Evolutionary conservation across 2,113 vertebrate genomes (phyloP).

Genomic region (Nothoprocta perdicaria): DNA sequence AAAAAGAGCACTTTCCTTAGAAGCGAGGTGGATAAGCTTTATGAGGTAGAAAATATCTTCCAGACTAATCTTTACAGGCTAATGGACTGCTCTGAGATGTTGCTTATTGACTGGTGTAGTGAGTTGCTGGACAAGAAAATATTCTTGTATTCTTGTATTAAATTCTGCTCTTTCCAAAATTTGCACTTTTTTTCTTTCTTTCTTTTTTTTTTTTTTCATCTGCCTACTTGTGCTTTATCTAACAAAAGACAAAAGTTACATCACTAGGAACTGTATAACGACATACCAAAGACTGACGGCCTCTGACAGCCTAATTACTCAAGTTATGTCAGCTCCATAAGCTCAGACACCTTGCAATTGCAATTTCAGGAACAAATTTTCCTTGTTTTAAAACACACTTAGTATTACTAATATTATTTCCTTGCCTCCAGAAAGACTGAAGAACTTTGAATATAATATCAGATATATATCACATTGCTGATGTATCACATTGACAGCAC

Average conservation of each 20-base stretch:
- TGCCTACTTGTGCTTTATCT: background rate
- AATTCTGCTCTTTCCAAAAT: background rate
- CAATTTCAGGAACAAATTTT: background rate
- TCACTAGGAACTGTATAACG: background rate
- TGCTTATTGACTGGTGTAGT: background rate
- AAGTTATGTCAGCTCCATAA: background rate
- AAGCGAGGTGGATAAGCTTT: background rate
- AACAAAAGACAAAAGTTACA: background rate
- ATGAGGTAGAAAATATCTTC: background rate
- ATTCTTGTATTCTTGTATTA: background rate
- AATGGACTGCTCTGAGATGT: background rate
- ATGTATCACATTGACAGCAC: background rate
- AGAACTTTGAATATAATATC: background rate
- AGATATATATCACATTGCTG: background rate
- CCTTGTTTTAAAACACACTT: background rate
- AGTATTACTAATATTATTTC: background rate
- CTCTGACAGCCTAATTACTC: background rate
- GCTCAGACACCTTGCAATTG: background rate
- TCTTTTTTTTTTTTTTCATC: too few species aligned
- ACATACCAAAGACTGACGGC: background rate
- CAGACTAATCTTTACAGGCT: background rate
- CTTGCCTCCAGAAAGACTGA: background rate
- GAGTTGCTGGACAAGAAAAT: background rate
- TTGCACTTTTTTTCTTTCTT: background rate
- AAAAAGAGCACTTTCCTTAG: background rate